Conservation (phyloP, 64 coral and sea anemone genomes). For the Montipora efflorescens region DNA sequence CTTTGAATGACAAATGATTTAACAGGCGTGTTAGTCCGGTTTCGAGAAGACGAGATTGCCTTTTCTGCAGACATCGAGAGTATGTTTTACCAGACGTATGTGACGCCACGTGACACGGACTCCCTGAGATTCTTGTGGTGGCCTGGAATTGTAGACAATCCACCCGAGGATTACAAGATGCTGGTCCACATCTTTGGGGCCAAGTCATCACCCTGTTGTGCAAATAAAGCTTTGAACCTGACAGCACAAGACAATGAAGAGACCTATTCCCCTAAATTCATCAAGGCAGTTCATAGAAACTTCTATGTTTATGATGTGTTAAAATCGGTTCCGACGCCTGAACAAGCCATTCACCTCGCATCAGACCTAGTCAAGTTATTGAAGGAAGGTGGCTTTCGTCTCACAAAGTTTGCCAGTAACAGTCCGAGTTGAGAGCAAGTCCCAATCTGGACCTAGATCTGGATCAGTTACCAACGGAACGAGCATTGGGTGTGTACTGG, state of each 20-base stretch:
- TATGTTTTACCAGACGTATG: slow-evolving; percentile 54
- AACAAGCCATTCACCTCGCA: background rate
- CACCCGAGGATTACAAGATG: slow-evolving; percentile 37
- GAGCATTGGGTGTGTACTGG: slow-evolving; percentile 62
- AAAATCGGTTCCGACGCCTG: slow-evolving; percentile 4
- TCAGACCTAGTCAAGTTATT: slow-evolving; percentile 22
- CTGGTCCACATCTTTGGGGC: slow-evolving; percentile 51
- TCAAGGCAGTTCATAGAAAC: slow-evolving; percentile 27
- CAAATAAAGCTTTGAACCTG: background rate
- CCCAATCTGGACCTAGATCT: slow-evolving; percentile 31
- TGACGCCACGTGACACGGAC: slow-evolving; percentile 33
- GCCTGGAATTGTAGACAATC: background rate
- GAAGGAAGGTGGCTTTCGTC: slow-evolving; percentile 33
- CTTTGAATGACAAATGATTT: background rate
- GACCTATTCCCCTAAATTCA: background rate
- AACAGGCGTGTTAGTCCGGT: slow-evolving; percentile 51
- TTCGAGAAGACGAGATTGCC: slow-evolving; percentile 38
- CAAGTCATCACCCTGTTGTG: slow-evolving; percentile 36
- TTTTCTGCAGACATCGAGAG: slow-evolving; percentile 46
- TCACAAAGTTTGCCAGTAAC: slow-evolving; percentile 68
- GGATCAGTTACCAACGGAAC: slow-evolving; percentile 51
- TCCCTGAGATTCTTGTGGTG: slow-evolving; percentile 39
- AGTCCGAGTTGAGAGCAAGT: slow-evolving; percentile 27
- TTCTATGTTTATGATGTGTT: slow-evolving; percentile 59
- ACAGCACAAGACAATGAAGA: slow-evolving; percentile 51